Evolutionary conservation across 2,797 vertebrate species (phyloP).

Genomic region (Falco peregrinus): DNA sequence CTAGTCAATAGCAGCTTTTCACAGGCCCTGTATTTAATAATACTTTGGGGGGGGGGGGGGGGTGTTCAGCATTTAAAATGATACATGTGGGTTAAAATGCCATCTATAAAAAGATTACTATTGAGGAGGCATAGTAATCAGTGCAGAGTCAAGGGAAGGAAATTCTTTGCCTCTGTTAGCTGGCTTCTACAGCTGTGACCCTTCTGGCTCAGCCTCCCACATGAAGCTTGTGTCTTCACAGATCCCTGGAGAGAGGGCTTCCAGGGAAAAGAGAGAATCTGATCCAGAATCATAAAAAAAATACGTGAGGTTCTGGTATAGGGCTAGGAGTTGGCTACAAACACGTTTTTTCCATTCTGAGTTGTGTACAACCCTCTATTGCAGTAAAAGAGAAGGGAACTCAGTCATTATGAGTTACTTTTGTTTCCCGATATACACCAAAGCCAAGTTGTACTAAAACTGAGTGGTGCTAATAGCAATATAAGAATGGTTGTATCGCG

Average conservation of each 20-base stretch:
- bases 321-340: neutral
- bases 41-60: accelerated
- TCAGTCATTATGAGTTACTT: neutral
- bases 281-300: neutral
- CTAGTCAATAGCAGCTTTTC: neutral
- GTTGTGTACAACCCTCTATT: neutral
- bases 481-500: neutral
- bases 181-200: neutral
- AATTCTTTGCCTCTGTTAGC: neutral
- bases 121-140: neutral
- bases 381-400: neutral
- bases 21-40: neutral
- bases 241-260: neutral
- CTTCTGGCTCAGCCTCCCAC: neutral
- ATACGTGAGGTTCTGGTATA: neutral
- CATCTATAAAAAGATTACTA: neutral
- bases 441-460: neutral
- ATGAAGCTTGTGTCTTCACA: neutral
- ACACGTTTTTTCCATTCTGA: neutral
- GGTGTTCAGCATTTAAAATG: neutral
- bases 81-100: neutral
- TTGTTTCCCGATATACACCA: neutral
- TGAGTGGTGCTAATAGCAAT: neutral
- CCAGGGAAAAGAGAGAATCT: neutral
- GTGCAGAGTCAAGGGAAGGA: neutral